Evolutionary conservation across 2,113 vertebrate species (phyloP).

Genomic region (Etia nguti): DNA sequence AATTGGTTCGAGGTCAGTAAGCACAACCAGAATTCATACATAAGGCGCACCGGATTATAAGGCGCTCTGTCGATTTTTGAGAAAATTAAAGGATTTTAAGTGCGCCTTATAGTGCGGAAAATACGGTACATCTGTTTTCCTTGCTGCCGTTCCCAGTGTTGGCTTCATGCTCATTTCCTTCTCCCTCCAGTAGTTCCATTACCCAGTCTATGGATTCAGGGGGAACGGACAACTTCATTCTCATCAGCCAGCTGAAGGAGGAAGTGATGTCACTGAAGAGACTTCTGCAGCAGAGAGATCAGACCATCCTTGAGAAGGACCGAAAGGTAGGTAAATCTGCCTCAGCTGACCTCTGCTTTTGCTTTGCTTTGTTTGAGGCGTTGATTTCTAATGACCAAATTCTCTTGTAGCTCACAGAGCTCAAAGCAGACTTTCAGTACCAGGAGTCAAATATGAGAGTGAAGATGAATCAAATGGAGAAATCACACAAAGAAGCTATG

Average conservation of each 20-base stretch:
- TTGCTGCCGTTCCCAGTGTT: neutral
- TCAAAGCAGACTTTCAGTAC: conserved; percentile 98
- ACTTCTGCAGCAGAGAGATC: conserved; percentile 94
- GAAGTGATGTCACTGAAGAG: conserved; percentile 98
- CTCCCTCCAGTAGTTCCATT: conserved; percentile 87
- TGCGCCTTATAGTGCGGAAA: too few relatives aligned
- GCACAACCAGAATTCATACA: too few relatives aligned
- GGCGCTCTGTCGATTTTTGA: too few relatives aligned
- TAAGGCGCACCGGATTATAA: too few relatives aligned
- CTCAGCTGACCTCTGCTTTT: neutral
- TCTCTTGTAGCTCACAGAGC: conserved; percentile 84
- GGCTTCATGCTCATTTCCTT: neutral
- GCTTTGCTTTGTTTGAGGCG: neutral
- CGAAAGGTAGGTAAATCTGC: conserved; percentile 79
- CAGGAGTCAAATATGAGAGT: conserved; percentile 96
- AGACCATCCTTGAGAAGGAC: conserved; percentile 96
- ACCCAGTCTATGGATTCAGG: conserved; percentile 98
- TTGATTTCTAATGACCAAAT: neutral
- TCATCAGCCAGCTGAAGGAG: conserved; percentile 99
- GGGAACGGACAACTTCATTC: conserved; percentile 98
- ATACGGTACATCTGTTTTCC: neutral
- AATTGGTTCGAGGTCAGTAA: too few relatives aligned
- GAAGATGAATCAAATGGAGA: conserved; percentile 99
- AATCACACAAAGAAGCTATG: conserved; percentile 94
- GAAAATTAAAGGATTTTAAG: too few relatives aligned